A percentile compares a stretch with the other conserved stretches of the same genome.
Conservation (phyloP, 1,140 invertebrate genomes). For the Cyclargus thomasi region DNA sequence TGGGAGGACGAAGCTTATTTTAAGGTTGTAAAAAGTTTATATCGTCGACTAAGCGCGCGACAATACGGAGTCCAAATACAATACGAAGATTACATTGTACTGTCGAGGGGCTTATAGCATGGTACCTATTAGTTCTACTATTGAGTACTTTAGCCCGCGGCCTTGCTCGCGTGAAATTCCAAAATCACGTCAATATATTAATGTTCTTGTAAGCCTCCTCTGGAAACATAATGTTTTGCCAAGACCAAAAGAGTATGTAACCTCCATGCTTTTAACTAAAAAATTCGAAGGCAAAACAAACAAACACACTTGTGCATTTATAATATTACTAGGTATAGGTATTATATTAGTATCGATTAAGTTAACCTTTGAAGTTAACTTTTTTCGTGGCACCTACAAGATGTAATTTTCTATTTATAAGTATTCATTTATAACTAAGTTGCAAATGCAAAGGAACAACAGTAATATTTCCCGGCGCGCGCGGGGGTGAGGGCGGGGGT, state of each 20-base stretch:
- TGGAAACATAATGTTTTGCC: no score
- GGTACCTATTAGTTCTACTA: background rate
- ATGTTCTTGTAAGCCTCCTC: no score
- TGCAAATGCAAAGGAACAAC: background rate
- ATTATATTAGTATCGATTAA: no score
- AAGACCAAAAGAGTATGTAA: no score
- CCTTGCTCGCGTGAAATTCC: no score
- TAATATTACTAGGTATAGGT: no score
- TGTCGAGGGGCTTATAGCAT: background rate
- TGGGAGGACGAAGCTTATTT: background rate
- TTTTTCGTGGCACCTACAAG: no score
- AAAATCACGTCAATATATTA: no score
- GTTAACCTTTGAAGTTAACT: no score
- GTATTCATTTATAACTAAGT: background rate
- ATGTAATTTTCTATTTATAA: background rate
- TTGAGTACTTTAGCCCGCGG: background rate
- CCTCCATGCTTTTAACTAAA: no score
- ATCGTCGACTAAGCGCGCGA: background rate
- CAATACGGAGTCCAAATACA: background rate
- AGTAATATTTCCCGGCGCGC: background rate
- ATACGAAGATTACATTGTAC: background rate
- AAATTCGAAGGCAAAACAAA: no score
- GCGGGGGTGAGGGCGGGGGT: slow-evolving; percentile 25
- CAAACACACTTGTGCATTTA: no score
- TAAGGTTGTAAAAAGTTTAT: background rate